phyloP scores from a whole-genome alignment of 2,797 vertebrate species.

The Varecia variegata region DNA sequence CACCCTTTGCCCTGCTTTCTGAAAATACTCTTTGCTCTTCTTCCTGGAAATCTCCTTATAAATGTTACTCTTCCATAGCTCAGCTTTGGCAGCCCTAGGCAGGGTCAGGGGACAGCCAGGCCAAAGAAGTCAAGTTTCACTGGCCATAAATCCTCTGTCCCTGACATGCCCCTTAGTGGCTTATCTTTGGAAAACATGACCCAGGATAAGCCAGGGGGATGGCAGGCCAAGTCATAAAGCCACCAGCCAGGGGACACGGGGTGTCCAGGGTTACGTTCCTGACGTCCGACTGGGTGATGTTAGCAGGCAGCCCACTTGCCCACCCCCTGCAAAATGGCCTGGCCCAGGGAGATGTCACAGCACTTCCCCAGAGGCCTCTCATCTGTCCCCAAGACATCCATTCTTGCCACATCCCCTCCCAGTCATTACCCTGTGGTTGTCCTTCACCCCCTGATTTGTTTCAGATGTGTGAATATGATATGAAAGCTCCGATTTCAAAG shows the following conservation, averaged over 20 bases:
- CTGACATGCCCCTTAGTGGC: constrained; percentile 75
- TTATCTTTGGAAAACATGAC: constrained; percentile 83
- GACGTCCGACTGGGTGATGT: constrained; percentile 72
- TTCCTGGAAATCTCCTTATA: constrained; percentile 23
- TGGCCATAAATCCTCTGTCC: constrained; percentile 79
- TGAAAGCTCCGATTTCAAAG: constrained; percentile 74
- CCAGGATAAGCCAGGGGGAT: constrained; percentile 77
- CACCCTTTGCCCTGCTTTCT: background rate
- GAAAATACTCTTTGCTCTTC: constrained; percentile 36
- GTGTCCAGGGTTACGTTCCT: constrained; percentile 74
- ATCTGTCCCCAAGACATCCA: constrained; percentile 53
- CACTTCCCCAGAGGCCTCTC: constrained; percentile 57
- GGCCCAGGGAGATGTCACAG: constrained; percentile 14
- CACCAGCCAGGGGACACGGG: constrained; percentile 55
- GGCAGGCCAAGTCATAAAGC: constrained; percentile 77
- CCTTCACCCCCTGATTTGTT: constrained; percentile 53
- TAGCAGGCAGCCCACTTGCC: background rate
- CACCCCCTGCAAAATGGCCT: background rate
- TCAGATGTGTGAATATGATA: constrained; percentile 44
- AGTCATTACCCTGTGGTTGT: background rate
- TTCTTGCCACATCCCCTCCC: constrained; percentile 48
- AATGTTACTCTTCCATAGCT: background rate
- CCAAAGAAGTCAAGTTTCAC: constrained; percentile 77
- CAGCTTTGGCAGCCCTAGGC: constrained; percentile 45
- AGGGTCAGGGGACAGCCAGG: constrained; percentile 75